Conservation (phyloP, 1,140 invertebrate species). For the Globodera ellingtonae region DNA sequence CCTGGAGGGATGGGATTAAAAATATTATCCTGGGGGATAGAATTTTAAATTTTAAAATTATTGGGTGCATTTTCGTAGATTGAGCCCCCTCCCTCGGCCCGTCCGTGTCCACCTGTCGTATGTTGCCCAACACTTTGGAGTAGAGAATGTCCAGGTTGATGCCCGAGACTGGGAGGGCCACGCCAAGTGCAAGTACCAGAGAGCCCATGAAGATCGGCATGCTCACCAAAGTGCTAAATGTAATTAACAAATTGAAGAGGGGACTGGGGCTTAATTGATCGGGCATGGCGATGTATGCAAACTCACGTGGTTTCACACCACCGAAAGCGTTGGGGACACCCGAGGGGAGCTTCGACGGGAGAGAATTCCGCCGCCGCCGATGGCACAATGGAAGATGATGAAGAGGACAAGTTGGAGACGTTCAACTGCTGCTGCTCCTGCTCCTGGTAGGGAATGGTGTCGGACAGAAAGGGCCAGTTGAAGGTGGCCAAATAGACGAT, state of each 20-base stretch:
- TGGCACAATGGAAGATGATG: background rate
- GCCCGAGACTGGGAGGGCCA: conserved; percentile 41
- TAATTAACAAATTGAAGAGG: background rate
- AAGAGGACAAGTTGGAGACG: background rate
- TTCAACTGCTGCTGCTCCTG: conserved; percentile 2
- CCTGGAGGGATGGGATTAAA: no score
- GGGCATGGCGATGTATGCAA: background rate
- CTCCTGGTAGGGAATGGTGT: conserved; percentile 40
- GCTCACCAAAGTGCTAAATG: conserved; percentile 36
- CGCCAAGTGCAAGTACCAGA: conserved; percentile 39
- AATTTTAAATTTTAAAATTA: conserved; percentile 16
- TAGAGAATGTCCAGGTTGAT: conserved; percentile 54
- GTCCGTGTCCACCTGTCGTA: conserved; percentile 30
- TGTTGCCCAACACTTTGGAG: conserved; percentile 47
- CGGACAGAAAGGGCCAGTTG: conserved; percentile 54
- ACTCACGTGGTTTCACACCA: conserved; percentile 44
- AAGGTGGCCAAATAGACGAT: conserved; percentile 47
- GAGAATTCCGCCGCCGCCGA: no score
- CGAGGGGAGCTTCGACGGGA: conserved; percentile 19
- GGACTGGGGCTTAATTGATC: background rate
- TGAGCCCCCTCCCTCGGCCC: background rate
- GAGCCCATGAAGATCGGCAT: conserved; percentile 52
- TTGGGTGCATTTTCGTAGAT: background rate
- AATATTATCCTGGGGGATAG: no score
- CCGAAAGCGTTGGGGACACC: conserved; percentile 44